phyloP scores from a whole-genome alignment of 23 tunicate genomes.

The Halocynthia roretzi region DNA sequence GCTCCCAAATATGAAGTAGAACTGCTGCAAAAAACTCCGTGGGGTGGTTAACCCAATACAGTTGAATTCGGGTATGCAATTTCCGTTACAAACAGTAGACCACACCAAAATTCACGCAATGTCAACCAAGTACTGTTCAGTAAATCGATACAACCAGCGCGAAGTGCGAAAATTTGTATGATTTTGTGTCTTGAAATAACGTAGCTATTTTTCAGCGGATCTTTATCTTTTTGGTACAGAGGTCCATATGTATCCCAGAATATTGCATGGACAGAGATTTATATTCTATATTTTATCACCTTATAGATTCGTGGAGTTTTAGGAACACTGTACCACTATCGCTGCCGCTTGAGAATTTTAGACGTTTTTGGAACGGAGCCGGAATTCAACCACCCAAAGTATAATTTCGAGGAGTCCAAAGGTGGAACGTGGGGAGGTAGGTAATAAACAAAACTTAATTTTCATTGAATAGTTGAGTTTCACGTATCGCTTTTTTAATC shows the following conservation, averaged over 20 bases:
- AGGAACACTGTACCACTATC: constrained; percentile 71
- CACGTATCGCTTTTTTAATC: neutral
- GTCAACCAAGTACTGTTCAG: too few relatives aligned
- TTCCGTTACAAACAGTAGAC: too few relatives aligned
- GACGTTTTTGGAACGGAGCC: constrained; percentile 99
- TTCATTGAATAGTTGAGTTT: neutral
- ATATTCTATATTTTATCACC: too few relatives aligned
- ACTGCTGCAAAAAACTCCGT: too few relatives aligned
- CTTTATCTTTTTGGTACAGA: neutral
- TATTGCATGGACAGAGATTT: too few relatives aligned
- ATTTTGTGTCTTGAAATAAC: too few relatives aligned
- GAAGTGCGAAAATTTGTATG: too few relatives aligned
- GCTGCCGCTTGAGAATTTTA: constrained; percentile 66
- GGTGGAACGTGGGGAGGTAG: constrained; percentile 81
- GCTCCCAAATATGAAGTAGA: too few relatives aligned
- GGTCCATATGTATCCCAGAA: neutral
- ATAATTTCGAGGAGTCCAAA: constrained; percentile 33
- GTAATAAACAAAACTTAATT: neutral
- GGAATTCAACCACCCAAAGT: constrained; percentile 74
- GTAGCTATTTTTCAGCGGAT: neutral
- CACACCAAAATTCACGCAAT: too few relatives aligned
- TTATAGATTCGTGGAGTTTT: constrained; percentile 32
- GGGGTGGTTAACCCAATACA: too few relatives aligned
- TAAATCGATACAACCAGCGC: too few relatives aligned
- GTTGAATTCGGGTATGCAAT: too few relatives aligned